phyloP scores from a whole-genome alignment of 1,140 invertebrate species.

The Drosophila paulistorum region DNA sequence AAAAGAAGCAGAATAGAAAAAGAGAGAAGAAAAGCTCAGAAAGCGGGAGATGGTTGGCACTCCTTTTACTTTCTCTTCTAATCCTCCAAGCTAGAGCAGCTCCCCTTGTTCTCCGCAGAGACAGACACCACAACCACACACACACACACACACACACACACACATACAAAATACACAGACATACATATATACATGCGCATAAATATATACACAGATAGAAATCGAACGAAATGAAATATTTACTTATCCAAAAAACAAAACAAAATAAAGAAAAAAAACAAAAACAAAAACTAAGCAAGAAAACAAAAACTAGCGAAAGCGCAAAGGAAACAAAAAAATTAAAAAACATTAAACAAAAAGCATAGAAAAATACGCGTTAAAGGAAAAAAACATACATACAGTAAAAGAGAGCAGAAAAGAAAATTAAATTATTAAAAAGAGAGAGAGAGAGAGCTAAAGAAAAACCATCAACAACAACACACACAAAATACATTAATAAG shows the following conservation, averaged over 20 bases:
- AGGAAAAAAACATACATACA: not conserved
- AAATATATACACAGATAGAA: slow-evolving; percentile 77
- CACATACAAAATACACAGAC: slow-evolving; percentile 25
- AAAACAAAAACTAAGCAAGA: slow-evolving; percentile 15
- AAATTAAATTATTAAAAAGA: slow-evolving; percentile 14
- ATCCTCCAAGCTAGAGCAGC: slow-evolving; percentile 10
- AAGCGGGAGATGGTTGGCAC: not conserved
- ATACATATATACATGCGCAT: slow-evolving; percentile 17
- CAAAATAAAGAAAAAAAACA: not conserved
- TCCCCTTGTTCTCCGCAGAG: slow-evolving; percentile 13
- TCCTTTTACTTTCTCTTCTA: slow-evolving; percentile 7
- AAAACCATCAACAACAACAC: not conserved
- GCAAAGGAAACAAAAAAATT: slow-evolving; percentile 16
- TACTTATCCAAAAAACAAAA: slow-evolving; percentile 30
- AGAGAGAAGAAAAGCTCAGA: slow-evolving; percentile 3
- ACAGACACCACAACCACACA: slow-evolving; percentile 16
- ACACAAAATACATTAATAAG: not conserved
- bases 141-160: slow-evolving; percentile 19
- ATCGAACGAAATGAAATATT: slow-evolving; percentile 83
- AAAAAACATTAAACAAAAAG: slow-evolving; percentile 15
- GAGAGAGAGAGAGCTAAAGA: slow-evolving; percentile 18
- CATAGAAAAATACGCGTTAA: slow-evolving; percentile 35
- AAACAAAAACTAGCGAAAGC: slow-evolving; percentile 24
- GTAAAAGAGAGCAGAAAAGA: slow-evolving; percentile 23
- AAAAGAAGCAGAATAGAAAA: not conserved